Evolutionary conservation across 2,888 invertebrate genomes (phyloP).

Genomic region (Pemphredon lugubris): DNA sequence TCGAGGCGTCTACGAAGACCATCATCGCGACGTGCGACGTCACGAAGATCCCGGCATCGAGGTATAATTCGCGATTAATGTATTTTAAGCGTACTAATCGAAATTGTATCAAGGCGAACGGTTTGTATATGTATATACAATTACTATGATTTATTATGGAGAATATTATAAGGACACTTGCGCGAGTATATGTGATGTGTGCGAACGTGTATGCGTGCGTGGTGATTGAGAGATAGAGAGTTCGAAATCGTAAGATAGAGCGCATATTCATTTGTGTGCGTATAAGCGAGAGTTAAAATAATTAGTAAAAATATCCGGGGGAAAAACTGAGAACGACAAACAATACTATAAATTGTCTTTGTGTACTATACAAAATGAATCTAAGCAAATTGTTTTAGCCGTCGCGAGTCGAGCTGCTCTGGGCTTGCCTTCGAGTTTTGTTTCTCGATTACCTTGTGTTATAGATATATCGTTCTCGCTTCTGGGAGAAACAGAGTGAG

Average conservation of each 20-base stretch:
- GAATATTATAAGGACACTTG: conserved; percentile 17
- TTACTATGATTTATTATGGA: conserved; percentile 63
- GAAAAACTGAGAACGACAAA: conserved; percentile 32
- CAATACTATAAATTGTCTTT: conserved; percentile 49
- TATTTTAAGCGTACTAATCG: conserved; percentile 49
- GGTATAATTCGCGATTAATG: conserved; percentile 43
- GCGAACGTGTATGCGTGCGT: conserved; percentile 10
- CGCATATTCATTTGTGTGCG: background rate
- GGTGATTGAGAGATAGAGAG: background rate
- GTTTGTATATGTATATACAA: conserved; percentile 75
- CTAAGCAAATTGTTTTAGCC: conserved; percentile 31
- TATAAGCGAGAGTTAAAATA: conserved; percentile 4
- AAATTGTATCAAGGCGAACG: conserved; percentile 69
- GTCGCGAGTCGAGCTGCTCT: conserved; percentile 4
- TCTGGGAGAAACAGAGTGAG: conserved; percentile 1
- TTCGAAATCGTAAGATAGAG: background rate
- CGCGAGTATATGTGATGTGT: background rate
- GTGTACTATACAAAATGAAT: conserved; percentile 52
- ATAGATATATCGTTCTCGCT: conserved; percentile 16
- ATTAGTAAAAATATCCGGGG: conserved; percentile 19
- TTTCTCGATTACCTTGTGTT: conserved; percentile 17
- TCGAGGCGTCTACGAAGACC: conserved; percentile 22
- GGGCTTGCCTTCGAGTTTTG: conserved; percentile 21
- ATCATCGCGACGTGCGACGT: conserved; percentile 30
- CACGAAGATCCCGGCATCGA: conserved; percentile 44